phyloP scores from a whole-genome alignment of 2,888 invertebrate genomes.

The Neoascia interrupta region DNA sequence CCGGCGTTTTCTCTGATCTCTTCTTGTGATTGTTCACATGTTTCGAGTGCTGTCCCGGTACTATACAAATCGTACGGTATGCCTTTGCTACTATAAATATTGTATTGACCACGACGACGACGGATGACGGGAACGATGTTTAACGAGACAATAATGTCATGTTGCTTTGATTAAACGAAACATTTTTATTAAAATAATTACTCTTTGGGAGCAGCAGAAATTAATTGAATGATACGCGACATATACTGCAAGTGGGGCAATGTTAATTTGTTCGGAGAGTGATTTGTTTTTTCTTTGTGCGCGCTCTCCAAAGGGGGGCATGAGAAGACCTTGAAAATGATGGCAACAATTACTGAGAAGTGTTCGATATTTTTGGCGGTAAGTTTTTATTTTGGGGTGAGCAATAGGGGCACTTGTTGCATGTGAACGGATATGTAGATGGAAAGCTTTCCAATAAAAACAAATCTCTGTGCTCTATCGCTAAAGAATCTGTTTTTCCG shows the following conservation, averaged over 20 bases:
- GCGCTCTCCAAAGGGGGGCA: no score
- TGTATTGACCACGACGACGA: conserved; percentile 8
- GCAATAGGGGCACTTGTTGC: no score
- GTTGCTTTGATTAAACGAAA: conserved; percentile 69
- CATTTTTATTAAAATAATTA: conserved; percentile 71
- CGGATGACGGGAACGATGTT: conserved; percentile 58
- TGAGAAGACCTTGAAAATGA: no score
- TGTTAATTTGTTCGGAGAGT: conserved; percentile 49
- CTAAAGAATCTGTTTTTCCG: no score
- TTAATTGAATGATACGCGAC: conserved; percentile 68
- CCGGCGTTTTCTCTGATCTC: conserved; percentile 36
- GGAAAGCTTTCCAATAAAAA: no score
- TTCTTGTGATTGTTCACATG: conserved; percentile 47
- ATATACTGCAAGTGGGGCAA: conserved; percentile 60
- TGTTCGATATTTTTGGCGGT: no score
- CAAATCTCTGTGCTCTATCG: no score
- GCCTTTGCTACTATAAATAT: conserved; percentile 1
- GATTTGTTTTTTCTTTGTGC: no score
- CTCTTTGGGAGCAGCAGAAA: conserved; percentile 66
- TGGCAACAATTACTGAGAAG: no score
- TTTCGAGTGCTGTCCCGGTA: conserved; percentile 27
- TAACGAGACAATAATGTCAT: conserved; percentile 70
- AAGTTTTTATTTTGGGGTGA: no score
- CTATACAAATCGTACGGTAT: neutral
- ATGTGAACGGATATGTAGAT: no score